Evolutionary conservation across 2,888 invertebrate species (phyloP).

Genomic region (Mythimna albipuncta): DNA sequence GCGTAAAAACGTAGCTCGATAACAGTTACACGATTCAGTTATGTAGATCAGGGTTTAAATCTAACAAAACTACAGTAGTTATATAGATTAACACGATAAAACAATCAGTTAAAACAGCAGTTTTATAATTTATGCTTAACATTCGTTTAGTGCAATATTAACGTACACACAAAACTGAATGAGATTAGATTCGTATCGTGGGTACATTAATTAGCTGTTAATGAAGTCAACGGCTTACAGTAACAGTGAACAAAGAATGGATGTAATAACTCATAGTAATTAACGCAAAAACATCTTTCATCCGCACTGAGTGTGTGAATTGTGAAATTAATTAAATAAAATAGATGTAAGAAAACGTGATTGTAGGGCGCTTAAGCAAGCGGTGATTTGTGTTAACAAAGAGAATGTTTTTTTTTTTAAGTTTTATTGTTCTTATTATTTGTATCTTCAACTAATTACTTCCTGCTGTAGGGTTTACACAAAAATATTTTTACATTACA

Average conservation of each 20-base stretch:
- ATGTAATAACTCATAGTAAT: conserved; percentile 68
- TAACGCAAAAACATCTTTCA: conserved; percentile 68
- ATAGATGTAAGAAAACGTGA: conserved; percentile 58
- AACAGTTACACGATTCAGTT: conserved; percentile 51
- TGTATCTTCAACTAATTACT: conserved; percentile 3
- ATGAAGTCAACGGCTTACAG: conserved; percentile 75
- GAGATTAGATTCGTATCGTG: conserved; percentile 76
- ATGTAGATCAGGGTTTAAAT: conserved; percentile 61
- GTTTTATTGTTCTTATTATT: conserved; percentile 13
- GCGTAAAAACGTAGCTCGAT: conserved; percentile 52
- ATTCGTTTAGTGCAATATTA: conserved; percentile 69
- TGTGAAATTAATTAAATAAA: conserved; percentile 68
- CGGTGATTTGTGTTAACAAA: conserved; percentile 35
- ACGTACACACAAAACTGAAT: conserved; percentile 59
- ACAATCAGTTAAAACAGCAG: conserved; percentile 70
- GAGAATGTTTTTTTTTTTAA: background rate
- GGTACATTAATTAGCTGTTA: conserved; percentile 75
- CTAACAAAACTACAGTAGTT: conserved; percentile 54
- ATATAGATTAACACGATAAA: conserved; percentile 67
- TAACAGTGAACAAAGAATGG: conserved; percentile 70
- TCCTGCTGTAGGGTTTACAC: background rate
- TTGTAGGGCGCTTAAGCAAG: conserved; percentile 54
- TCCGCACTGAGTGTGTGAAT: conserved; percentile 67
- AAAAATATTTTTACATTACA: background rate
- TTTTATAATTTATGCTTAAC: conserved; percentile 66